These are phyloP conservation scores for Hanleya hanleyi DNA, from an alignment of 2,888 invertebrate genomes.

Conservation along the genomic window DNA sequence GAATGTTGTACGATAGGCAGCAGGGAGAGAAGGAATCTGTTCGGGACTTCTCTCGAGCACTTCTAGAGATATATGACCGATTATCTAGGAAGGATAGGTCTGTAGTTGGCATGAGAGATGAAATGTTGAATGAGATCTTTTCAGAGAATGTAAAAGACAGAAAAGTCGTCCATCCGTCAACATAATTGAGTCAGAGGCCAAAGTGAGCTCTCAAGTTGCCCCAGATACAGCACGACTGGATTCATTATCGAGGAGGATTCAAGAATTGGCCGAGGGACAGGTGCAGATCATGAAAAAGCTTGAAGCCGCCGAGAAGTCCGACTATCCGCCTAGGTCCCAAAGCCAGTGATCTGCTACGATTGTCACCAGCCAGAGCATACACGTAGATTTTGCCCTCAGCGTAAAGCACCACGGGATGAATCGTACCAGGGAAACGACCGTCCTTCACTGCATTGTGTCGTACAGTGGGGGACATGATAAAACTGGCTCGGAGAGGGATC, in stretches of 20 bases:
- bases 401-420: background rate
- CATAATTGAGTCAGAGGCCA: background rate
- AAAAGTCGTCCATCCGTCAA: background rate
- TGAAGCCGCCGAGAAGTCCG: background rate
- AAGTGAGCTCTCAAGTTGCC: background rate
- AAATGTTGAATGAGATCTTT: background rate
- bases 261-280: background rate
- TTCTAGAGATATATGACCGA: background rate
- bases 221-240: background rate
- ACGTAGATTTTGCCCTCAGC: background rate
- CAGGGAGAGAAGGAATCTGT: background rate
- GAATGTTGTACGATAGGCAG: background rate
- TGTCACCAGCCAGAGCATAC: background rate
- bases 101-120: background rate
- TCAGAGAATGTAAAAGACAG: background rate
- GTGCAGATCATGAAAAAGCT: background rate
- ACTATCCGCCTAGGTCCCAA: background rate
- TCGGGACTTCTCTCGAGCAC: background rate
- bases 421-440: too few relatives aligned
- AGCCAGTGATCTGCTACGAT: background rate
- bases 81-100: background rate
- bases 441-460: too few relatives aligned
- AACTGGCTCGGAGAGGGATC: background rate
- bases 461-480: too few relatives aligned
- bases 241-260: background rate